Base-by-base conservation (phyloP, 2,797 vertebrate species). In the Mormyrus hasselquistii region DNA sequence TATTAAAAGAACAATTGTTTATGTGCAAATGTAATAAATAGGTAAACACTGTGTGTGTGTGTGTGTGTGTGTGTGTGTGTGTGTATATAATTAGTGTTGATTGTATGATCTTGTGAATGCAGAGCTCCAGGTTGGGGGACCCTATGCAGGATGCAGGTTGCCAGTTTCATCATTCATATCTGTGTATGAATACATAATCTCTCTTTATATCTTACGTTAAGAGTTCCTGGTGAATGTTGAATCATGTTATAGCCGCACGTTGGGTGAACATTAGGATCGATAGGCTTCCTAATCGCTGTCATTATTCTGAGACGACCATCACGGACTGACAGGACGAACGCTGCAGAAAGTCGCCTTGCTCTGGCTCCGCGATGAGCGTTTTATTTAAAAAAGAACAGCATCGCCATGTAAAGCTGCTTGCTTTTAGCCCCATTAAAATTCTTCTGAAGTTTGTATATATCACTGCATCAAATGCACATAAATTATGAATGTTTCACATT, bases 391-490 rank as follows among this genome's bases (percentile, higher is more conserved):
- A 92, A 88, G 89, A 93, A 95, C 95, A 86, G 38, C 47, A 95
- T 93, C 95, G 94, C 93, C 93, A 92, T 92, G 92, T 94, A 90
- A 94, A 93, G 93, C 93, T 94, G 93, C 94, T 94, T 91, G 95
- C 95, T 94, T 84, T 94, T 92, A 90, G 94, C 92, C 95, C 94
- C 92, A 96, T 96, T 96, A 96, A 96, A 96, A 96, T 96, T 96
- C 96, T 91, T 96, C 94, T 92, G 95, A 97, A 94, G 95, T 95
- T 94, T 95, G 93, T 94, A 95, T 95, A 96, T 96, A 96, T 96
- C 95, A 96, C 96, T 93, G 96, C 95, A 96, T 96, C 95, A 96
- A 95, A 95, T 96, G 93, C 94, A 95, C 95, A 96, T 97, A 95
- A 96, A 96, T 97, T 96, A 97, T 96, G 94, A 96, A 97, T 96